Evolutionary conservation across 2,888 invertebrate genomes (phyloP).

Genomic region (Matsumyia berberina): DNA sequence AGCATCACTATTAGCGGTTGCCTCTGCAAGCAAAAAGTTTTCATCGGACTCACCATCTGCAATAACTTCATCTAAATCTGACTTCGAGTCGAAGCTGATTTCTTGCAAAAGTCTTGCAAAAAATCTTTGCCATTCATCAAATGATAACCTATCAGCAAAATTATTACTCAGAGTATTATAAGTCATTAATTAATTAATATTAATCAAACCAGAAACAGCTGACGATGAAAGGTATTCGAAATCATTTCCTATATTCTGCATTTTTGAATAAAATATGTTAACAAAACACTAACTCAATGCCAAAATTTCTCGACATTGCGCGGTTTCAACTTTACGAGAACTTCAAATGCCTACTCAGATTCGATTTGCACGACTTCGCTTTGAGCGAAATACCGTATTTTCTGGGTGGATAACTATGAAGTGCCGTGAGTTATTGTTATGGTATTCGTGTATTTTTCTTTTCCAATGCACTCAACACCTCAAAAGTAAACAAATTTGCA

Average conservation of each 20-base stretch:
- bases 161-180: slow-evolving; percentile 10
- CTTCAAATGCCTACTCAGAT: slow-evolving; percentile 18
- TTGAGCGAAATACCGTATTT: slow-evolving; percentile 11
- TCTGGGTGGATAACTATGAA: slow-evolving; percentile 8
- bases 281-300: slow-evolving; percentile 2
- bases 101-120: slow-evolving; percentile 8
- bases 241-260: slow-evolving; percentile 7
- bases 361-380: slow-evolving; percentile 9
- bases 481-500: neutral
- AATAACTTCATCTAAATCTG: no score
- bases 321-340: slow-evolving; percentile 13
- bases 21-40: slow-evolving; percentile 2
- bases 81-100: neutral
- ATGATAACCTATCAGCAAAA: slow-evolving; percentile 4
- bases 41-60: neutral
- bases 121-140: neutral
- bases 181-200: neutral
- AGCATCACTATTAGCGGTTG: slow-evolving; percentile 6
- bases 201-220: slow-evolving; percentile 6
- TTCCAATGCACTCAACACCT: slow-evolving; percentile 1
- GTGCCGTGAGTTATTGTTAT: slow-evolving; percentile 3
- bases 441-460: neutral
- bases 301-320: neutral
- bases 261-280: neutral
- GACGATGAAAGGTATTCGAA: slow-evolving; percentile 1